phyloP scores from a whole-genome alignment of 92 coral and sea anemone species.

The Zoanthus sansibaricus region DNA sequence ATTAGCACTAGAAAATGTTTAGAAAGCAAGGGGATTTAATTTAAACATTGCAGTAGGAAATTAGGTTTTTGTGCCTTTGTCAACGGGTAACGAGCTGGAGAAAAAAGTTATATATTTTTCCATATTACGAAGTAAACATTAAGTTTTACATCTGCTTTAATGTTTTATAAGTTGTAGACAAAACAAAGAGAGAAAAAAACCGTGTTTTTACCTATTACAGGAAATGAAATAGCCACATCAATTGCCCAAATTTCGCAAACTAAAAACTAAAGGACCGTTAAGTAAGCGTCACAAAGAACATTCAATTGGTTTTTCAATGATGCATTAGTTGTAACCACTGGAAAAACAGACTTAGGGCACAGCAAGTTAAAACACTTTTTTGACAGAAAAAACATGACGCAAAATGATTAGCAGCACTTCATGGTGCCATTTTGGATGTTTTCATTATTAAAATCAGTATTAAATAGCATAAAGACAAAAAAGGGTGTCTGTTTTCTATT shows the following conservation, averaged over 20 bases:
- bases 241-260: neutral
- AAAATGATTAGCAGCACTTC: too few relatives aligned
- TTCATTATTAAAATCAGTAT: too few relatives aligned
- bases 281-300: too few relatives aligned
- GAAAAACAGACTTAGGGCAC: too few relatives aligned
- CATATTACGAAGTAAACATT: neutral
- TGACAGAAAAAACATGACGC: too few relatives aligned
- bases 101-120: neutral
- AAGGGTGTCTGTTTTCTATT: too few relatives aligned
- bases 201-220: neutral
- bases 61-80: neutral
- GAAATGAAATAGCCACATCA: neutral
- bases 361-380: too few relatives aligned
- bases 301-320: too few relatives aligned
- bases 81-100: neutral
- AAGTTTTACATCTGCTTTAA: slow-evolving; percentile 21
- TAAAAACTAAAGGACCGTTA: neutral
- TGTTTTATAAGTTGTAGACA: slow-evolving; percentile 44
- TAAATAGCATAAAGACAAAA: too few relatives aligned
- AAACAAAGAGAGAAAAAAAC: neutral
- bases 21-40: neutral
- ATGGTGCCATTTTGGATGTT: too few relatives aligned
- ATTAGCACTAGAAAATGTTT: neutral
- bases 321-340: too few relatives aligned
- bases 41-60: neutral